Percentiles rank a stretch among this genome's conserved stretches.
Conservation (phyloP, 23 tunicate species). For the Diplosoma virens region DNA sequence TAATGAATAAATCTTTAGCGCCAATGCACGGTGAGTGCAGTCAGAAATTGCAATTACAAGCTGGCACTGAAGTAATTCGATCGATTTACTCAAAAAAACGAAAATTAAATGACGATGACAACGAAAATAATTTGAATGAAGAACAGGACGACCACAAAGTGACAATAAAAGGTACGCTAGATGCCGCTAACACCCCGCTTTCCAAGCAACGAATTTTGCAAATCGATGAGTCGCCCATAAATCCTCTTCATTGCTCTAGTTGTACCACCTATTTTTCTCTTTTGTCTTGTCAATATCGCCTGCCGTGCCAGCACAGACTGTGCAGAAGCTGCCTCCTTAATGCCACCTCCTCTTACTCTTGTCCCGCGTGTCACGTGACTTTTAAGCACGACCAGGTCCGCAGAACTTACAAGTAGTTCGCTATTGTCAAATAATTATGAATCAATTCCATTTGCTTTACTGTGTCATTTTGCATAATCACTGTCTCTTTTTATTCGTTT, state of each 20-base stretch:
- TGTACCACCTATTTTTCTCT: constrained; percentile 36
- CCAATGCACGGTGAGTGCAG: background rate
- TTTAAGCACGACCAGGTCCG: too few relatives aligned
- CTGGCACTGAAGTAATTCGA: background rate
- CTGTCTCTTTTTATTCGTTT: too few relatives aligned
- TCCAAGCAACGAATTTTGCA: constrained; percentile 12
- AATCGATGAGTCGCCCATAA: background rate
- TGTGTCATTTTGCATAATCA: too few relatives aligned
- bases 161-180: background rate
- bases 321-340: constrained; percentile 42
- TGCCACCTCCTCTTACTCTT: background rate
- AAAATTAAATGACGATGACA: background rate
- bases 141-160: background rate
- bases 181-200: background rate
- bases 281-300: constrained; percentile 19
- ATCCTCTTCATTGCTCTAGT: constrained; percentile 34
- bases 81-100: background rate
- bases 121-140: background rate
- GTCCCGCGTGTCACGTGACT: background rate
- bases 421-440: too few relatives aligned
- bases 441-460: too few relatives aligned
- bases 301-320: constrained; percentile 48
- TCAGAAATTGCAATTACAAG: background rate
- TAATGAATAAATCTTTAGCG: background rate
- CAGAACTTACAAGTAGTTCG: too few relatives aligned